These are phyloP conservation scores for Heliornis fulica DNA, from an alignment of 2,113 vertebrate genomes.

Conservation along the genomic window DNA sequence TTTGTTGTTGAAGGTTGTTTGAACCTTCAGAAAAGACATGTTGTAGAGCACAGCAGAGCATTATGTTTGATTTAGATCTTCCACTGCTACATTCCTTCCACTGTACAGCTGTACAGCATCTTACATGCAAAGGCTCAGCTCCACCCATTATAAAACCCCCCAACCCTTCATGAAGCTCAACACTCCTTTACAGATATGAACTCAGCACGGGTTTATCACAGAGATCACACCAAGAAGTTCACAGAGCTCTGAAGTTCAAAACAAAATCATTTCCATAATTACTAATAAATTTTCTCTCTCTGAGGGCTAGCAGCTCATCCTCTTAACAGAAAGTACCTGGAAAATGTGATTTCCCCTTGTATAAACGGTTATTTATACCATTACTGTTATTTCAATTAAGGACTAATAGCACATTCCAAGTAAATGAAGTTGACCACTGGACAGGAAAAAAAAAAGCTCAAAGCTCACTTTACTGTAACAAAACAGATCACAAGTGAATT, in stretches of 20 bases:
- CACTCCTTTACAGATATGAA: neutral
- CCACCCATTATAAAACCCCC: neutral
- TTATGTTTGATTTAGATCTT: neutral
- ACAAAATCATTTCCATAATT: neutral
- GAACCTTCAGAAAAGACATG: neutral
- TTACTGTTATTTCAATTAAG: neutral
- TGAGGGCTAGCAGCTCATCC: neutral
- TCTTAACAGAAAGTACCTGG: neutral
- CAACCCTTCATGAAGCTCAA: neutral
- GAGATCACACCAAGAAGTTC: neutral
- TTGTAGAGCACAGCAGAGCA: neutral
- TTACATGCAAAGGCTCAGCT: neutral
- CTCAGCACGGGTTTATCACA: neutral
- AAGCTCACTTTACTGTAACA: neutral
- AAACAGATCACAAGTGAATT: neutral
- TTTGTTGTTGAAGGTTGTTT: neutral
- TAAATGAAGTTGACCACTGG: neutral
- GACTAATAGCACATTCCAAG: neutral
- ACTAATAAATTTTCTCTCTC: neutral
- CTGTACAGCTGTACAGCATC: neutral
- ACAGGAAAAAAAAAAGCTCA: neutral
- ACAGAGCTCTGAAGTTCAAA: neutral
- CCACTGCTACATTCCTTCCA: neutral
- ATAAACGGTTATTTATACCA: neutral
- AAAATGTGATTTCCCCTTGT: neutral